These are phyloP conservation scores for Ictalurus punctatus DNA, from an alignment of 2,113 vertebrate genomes.

Conservation along the genomic window DNA sequence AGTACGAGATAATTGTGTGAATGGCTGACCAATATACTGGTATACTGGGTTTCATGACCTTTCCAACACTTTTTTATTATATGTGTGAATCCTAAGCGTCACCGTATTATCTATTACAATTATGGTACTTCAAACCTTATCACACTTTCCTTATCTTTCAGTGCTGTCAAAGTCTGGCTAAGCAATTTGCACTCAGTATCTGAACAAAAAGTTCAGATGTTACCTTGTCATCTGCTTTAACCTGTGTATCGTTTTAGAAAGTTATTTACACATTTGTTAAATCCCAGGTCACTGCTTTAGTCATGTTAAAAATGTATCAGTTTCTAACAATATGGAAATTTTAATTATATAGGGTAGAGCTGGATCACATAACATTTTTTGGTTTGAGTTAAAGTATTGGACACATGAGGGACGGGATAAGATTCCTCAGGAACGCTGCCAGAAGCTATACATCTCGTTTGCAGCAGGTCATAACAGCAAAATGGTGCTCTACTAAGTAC, in stretches of 20 bases:
- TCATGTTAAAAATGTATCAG: neutral
- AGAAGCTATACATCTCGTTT: no score
- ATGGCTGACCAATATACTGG: neutral
- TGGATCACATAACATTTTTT: no score
- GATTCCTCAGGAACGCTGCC: no score
- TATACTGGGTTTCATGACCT: neutral
- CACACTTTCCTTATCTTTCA: neutral
- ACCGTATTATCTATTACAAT: neutral
- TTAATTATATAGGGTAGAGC: neutral
- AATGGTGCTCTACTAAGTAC: no score
- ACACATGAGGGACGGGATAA: no score
- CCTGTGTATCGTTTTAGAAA: neutral
- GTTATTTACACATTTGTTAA: neutral
- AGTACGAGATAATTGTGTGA: neutral
- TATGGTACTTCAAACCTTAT: neutral
- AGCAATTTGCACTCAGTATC: neutral
- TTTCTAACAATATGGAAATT: neutral
- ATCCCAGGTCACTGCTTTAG: neutral
- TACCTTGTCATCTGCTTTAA: neutral
- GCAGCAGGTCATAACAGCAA: no score
- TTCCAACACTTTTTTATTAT: neutral
- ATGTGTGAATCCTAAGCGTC: neutral
- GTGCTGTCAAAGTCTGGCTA: neutral
- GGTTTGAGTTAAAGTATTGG: no score
- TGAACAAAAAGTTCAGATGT: neutral